Conservation (phyloP, 2,797 vertebrate species). For the Tragopan temminckii region DNA sequence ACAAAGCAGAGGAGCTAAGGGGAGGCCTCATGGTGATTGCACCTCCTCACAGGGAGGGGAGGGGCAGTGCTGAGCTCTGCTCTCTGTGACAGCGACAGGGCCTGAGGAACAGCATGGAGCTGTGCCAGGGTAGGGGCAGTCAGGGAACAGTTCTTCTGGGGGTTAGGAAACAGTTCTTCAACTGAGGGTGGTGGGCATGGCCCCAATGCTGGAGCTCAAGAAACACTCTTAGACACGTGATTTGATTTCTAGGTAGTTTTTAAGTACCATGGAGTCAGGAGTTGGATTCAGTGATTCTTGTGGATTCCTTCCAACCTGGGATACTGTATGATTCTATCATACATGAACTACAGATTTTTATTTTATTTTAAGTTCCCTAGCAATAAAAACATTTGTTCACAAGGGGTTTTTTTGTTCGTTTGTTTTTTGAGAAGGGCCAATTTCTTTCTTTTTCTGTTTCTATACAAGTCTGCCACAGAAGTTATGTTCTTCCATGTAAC, state of each 20-base stretch:
- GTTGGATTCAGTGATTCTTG: not conserved
- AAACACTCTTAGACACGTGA: not conserved
- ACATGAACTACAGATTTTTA: not conserved
- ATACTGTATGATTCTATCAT: not conserved
- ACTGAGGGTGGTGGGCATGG: too few relatives aligned
- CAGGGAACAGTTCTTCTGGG: not conserved
- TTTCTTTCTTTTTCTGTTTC: not conserved
- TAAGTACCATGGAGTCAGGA: not conserved
- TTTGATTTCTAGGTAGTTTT: not conserved
- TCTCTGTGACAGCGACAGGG: not conserved
- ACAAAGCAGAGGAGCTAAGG: not conserved
- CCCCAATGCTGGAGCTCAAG: too few relatives aligned
- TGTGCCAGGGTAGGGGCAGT: not conserved
- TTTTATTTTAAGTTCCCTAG: not conserved
- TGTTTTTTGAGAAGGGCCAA: not conserved
- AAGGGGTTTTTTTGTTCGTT: not conserved
- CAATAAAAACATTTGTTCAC: not conserved
- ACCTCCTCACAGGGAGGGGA: not conserved
- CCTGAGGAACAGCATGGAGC: not conserved
- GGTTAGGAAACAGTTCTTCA: not conserved
- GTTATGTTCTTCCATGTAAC: not conserved
- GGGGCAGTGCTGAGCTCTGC: not conserved
- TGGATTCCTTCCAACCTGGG: not conserved
- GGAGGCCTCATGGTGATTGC: not conserved
- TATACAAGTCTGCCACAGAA: rapidly evolving